Percentiles rank a stretch among this genome's conserved stretches.
Evolutionary conservation across 1,140 invertebrate genomes (phyloP).

Genomic region (Anadara kagoshimensis): DNA sequence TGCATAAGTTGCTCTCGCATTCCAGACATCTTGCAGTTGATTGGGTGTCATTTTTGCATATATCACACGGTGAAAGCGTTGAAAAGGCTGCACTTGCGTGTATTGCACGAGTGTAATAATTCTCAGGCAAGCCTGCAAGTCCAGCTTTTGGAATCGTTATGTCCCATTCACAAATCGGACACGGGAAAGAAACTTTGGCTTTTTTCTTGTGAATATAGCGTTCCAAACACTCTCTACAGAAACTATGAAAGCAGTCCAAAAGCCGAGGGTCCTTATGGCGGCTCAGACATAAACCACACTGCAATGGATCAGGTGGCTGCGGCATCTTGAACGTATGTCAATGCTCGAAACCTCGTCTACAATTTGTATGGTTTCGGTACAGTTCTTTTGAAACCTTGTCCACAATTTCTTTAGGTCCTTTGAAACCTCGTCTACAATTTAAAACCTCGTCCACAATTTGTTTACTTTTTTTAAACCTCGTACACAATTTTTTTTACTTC

Average conservation of each 20-base stretch:
- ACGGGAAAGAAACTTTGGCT: slow-evolving; percentile 31
- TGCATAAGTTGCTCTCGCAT: slow-evolving; percentile 38
- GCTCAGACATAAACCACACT: slow-evolving; percentile 31
- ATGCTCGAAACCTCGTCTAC: too few relatives aligned
- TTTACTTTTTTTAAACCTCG: too few relatives aligned
- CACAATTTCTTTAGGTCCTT: too few relatives aligned
- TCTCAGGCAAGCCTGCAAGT: slow-evolving; percentile 24
- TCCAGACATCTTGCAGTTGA: slow-evolving; percentile 30
- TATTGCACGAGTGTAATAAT: slow-evolving; percentile 41
- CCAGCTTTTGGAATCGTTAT: slow-evolving; percentile 37
- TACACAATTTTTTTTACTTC: too few relatives aligned
- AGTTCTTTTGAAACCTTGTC: too few relatives aligned
- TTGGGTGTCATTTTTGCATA: slow-evolving; percentile 17
- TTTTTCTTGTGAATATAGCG: slow-evolving; percentile 18
- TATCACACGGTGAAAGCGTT: slow-evolving; percentile 33
- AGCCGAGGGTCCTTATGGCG: slow-evolving; percentile 37
- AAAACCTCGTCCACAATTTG: too few relatives aligned
- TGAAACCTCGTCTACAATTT: too few relatives aligned
- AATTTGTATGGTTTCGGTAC: too few relatives aligned
- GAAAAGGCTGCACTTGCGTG: slow-evolving; percentile 41
- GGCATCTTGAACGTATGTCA: neutral
- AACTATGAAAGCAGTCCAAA: slow-evolving; percentile 37
- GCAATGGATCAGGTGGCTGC: slow-evolving; percentile 15
- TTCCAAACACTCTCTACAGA: slow-evolving; percentile 38
- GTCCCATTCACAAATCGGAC: slow-evolving; percentile 31